Base-by-base conservation (phyloP, 2,797 vertebrate genomes). In the Rhodeus uyekii region DNA sequence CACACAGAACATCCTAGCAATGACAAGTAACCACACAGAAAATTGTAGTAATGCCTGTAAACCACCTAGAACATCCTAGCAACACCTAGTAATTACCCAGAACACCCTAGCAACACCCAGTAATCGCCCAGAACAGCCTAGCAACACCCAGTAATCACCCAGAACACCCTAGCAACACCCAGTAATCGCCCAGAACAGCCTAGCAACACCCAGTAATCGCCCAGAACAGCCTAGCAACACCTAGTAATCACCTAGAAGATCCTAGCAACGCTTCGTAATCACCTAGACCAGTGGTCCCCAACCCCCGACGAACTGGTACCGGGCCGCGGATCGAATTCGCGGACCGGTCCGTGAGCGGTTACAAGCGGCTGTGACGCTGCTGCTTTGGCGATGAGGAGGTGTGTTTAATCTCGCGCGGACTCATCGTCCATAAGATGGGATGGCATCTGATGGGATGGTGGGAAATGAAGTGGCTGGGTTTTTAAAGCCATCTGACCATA, bases 21-120 rank as follows among this genome's bases (percentile, higher is more conserved):
- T 7, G 5, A 32, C 34, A 36, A 38, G 8, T 16, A 42, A 42
- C 38, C 5, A 64, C 5, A 0, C 12, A n/a, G 4, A 18, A 27
- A 4, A 10, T 14, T 14, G 0, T 46, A 46, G 16, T 4, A 69
- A 44, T 4, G 0, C 4, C 38, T 44, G n/a, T n/a, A n/a, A n/a
- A 50, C 3, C 7, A 8, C 19, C 2, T 7, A 22, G 6, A 19
- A 48, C 18, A 19, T 1, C 5, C 14, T 46, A 16, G 14, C 14
- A 46, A 19, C 2, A 0, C 24, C 24, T 60, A 60, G 5, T 8
- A 29, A 60, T 2, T 4, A 5, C 1, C 0, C 3, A 55, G 0
- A 24, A 24, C 4, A 1, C 0, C 4, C 9, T 55, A 24, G 10
- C n/a, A 24, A 24, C 0, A 0, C n/a, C 22, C 5, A 55, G 3